A percentile compares a stretch with the other conserved stretches of the same genome.
These are phyloP conservation scores for Crocodylus rhombifer DNA, from an alignment of 2,797 vertebrate species.

Conservation along the genomic window DNA sequence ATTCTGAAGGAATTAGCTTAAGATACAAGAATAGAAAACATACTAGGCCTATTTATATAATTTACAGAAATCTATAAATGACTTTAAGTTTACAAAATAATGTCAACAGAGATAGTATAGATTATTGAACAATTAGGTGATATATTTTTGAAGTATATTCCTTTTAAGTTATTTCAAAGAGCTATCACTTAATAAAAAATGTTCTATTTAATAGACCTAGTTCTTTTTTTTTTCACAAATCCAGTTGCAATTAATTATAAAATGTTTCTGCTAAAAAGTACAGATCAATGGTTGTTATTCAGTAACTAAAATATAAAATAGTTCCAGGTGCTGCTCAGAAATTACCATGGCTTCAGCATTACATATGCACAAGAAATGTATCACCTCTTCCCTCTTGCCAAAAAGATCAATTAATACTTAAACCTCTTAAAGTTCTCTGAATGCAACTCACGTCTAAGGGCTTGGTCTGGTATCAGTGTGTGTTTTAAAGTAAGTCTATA, in stretches of 20 bases:
- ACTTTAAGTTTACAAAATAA: not conserved
- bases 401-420: constrained; percentile 67
- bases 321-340: constrained; percentile 44
- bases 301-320: constrained; percentile 47
- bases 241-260: constrained; percentile 47
- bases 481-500: constrained; percentile 65
- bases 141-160: not conserved
- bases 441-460: constrained; percentile 54
- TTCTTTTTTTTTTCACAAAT: constrained; percentile 24
- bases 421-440: constrained; percentile 66
- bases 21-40: not conserved
- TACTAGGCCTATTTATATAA: not conserved
- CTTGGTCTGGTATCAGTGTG: constrained; percentile 1
- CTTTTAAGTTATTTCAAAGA: constrained; percentile 48
- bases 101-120: not conserved
- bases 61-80: not conserved
- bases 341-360: constrained; percentile 32
- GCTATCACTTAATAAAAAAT: constrained; percentile 29
- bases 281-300: constrained; percentile 50
- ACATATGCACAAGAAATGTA: constrained; percentile 51
- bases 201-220: constrained; percentile 18
- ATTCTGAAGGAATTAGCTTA: not conserved
- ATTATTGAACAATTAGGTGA: not conserved
- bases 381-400: constrained; percentile 56
- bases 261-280: constrained; percentile 56